Conservation (phyloP, 2,113 vertebrate genomes). For the Hiodon tergisus region DNA sequence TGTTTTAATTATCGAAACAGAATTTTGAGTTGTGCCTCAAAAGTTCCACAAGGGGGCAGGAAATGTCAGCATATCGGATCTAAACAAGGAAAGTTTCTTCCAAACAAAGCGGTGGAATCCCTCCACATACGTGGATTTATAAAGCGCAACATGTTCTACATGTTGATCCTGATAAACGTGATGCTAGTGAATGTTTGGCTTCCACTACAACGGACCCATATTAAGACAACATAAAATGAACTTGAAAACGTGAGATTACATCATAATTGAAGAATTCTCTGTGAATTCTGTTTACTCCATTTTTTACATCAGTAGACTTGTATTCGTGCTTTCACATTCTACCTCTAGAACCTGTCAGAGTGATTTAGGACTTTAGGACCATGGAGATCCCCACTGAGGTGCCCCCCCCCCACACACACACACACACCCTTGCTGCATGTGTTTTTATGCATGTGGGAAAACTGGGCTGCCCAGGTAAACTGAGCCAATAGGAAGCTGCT, state of each 20-base stretch:
- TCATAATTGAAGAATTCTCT: too few relatives aligned
- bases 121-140: too few relatives aligned
- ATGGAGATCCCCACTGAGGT: slow-evolving; percentile 3
- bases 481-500: slow-evolving; percentile 39
- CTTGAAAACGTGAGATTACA: too few relatives aligned
- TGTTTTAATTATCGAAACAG: neutral
- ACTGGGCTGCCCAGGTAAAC: slow-evolving; percentile 38
- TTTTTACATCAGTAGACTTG: neutral
- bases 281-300: neutral
- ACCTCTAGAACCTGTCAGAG: too few relatives aligned
- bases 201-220: too few relatives aligned
- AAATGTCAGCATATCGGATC: neutral
- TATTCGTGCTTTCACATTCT: too few relatives aligned
- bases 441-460: slow-evolving; percentile 27
- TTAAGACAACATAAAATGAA: too few relatives aligned
- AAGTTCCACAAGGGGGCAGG: neutral
- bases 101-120: neutral
- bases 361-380: slow-evolving; percentile 28
- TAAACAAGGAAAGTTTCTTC: neutral
- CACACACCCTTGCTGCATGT: slow-evolving; percentile 12
- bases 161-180: too few relatives aligned
- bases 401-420: slow-evolving; percentile 17
- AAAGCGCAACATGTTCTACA: too few relatives aligned
- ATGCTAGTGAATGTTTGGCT: too few relatives aligned
- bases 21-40: neutral